phyloP scores from a whole-genome alignment of 2,888 invertebrate genomes.

The Isotomurus palustris region DNA sequence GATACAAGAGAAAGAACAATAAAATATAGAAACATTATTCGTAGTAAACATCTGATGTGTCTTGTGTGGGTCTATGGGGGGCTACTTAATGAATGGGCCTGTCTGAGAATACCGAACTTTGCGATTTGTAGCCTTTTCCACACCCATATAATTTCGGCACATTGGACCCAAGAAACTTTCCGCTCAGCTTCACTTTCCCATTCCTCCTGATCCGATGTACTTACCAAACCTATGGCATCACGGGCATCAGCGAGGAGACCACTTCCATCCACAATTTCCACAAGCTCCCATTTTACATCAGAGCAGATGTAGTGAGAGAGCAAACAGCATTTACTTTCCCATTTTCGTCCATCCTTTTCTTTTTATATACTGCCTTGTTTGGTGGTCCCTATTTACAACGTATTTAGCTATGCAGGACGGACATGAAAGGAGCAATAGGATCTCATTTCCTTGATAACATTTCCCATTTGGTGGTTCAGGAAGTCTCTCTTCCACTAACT shows the following conservation, averaged over 20 bases:
- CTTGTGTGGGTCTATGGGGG: constrained; percentile 30
- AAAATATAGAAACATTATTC: constrained; percentile 39
- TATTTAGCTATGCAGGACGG: background rate
- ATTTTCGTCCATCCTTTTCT: background rate
- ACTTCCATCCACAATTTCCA: background rate
- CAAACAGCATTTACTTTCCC: background rate
- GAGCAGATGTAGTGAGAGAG: background rate
- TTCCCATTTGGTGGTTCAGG: background rate
- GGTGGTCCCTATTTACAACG: no score
- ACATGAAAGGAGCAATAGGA: background rate
- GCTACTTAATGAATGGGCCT: constrained; percentile 37
- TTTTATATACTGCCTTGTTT: background rate
- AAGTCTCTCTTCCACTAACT: background rate
- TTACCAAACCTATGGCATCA: no score
- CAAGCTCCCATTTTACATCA: background rate
- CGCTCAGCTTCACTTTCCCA: constrained; percentile 5
- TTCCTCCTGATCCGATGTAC: no score
- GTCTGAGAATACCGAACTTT: constrained; percentile 32
- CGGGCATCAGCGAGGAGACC: no score
- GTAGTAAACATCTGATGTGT: constrained; percentile 38
- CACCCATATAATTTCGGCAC: constrained; percentile 27
- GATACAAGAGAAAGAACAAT: constrained; percentile 26
- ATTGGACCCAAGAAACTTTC: constrained; percentile 12
- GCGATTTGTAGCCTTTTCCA: constrained; percentile 40
- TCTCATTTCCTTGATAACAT: constrained; percentile 7